Evolutionary conservation across 2,797 vertebrate genomes (phyloP).

Genomic region (Lepidocolaptes lacrymiger): DNA sequence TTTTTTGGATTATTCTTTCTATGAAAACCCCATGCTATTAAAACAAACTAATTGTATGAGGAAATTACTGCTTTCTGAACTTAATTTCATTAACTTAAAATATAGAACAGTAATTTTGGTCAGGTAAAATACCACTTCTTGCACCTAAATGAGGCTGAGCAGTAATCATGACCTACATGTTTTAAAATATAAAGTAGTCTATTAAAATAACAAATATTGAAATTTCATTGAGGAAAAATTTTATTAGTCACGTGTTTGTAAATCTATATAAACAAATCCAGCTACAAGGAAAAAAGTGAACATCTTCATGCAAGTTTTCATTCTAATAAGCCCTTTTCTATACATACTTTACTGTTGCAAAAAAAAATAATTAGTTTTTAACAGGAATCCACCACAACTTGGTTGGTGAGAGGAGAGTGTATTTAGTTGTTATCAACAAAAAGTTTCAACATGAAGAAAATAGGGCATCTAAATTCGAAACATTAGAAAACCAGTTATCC

Average conservation of each 20-base stretch:
- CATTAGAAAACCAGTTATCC: neutral
- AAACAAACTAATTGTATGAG: neutral
- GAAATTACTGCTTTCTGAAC: neutral
- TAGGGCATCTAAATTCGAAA: neutral
- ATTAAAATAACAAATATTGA: neutral
- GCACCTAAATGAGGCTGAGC: neutral
- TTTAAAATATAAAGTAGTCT: neutral
- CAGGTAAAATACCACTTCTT: neutral
- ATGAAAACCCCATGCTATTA: neutral
- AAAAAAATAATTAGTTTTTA: neutral
- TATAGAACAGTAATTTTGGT: neutral
- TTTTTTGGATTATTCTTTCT: neutral
- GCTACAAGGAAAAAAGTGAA: neutral
- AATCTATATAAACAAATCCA: neutral
- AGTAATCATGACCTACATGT: neutral
- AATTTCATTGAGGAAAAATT: neutral
- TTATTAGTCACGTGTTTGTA: rapidly evolving
- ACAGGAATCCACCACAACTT: neutral
- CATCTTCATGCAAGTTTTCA: neutral
- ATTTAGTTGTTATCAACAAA: neutral
- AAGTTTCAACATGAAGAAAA: neutral
- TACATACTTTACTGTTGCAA: neutral
- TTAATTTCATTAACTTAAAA: neutral
- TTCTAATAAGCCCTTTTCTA: neutral
- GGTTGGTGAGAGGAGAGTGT: neutral